phyloP scores from a whole-genome alignment of 2,113 vertebrate genomes.

The Ammodramus savannarum region DNA sequence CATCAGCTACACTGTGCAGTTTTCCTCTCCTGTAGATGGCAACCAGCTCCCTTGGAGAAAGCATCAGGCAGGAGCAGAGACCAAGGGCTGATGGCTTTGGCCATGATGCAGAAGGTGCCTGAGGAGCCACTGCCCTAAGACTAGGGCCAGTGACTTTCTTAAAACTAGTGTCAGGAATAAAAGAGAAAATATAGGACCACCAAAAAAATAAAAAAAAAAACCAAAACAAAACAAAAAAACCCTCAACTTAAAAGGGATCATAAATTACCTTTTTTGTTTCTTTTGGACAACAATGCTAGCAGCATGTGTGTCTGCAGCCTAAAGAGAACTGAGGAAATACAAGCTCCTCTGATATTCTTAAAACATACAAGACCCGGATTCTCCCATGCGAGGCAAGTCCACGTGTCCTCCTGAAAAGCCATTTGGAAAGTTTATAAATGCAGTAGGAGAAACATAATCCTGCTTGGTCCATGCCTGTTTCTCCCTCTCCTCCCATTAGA shows the following conservation, averaged over 20 bases:
- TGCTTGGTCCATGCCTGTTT: not conserved
- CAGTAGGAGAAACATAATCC: constrained; percentile 9
- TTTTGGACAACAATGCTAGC: not conserved
- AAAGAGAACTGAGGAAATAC: not conserved
- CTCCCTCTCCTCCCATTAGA: constrained; percentile 21
- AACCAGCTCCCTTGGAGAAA: not conserved
- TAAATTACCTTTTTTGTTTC: not conserved
- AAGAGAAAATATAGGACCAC: not conserved
- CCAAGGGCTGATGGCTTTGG: not conserved
- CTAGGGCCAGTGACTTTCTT: not conserved
- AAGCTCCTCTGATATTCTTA: not conserved
- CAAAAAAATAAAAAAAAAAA: not conserved
- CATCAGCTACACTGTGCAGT: rapidly evolving
- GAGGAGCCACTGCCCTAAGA: not conserved
- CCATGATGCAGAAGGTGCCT: not conserved
- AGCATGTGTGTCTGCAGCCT: not conserved
- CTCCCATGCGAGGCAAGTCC: not conserved
- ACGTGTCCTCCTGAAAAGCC: not conserved
- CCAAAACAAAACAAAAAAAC: too few relatives aligned
- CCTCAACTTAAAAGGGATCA: not conserved
- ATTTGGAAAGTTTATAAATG: constrained; percentile 32
- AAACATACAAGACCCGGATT: not conserved
- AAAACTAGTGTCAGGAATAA: not conserved
- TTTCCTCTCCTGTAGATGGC: not conserved
- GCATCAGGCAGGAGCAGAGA: not conserved